Conservation (phyloP, 35 echinoderm and acorn worm genomes). For the Eucidaris tribuloides region DNA sequence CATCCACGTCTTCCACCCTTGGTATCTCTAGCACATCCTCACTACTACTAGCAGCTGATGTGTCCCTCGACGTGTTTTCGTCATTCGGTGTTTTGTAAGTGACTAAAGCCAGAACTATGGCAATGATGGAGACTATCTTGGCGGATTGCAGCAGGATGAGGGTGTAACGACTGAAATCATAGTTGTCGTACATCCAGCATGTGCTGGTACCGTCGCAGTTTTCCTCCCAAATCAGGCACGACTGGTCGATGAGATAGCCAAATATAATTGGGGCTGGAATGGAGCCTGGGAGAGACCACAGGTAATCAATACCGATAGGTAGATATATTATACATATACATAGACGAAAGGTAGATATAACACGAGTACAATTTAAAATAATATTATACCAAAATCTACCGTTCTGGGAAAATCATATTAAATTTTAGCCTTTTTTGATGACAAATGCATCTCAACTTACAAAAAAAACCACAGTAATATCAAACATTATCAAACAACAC, state of each 20-base stretch:
- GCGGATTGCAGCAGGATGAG: conserved; percentile 22
- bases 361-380: not conserved
- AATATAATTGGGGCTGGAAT: conserved; percentile 50
- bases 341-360: not conserved
- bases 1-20: not conserved
- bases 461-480: too few relatives aligned
- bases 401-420: too few relatives aligned
- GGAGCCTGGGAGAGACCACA: conserved; percentile 11
- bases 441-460: too few relatives aligned
- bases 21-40: not conserved
- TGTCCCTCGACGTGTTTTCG: not conserved
- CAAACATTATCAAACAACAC: too few relatives aligned
- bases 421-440: too few relatives aligned
- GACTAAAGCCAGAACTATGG: conserved; percentile 57
- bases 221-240: conserved; percentile 41
- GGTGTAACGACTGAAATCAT: conserved; percentile 2
- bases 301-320: not conserved
- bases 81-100: conserved; percentile 44
- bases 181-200: conserved; percentile 51
- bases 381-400: not conserved
- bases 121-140: conserved; percentile 69
- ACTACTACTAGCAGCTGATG: not conserved
- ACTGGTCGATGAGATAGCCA: conserved; percentile 22
- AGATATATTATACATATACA: too few relatives aligned
- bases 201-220: conserved; percentile 8